Evolutionary conservation across 1,140 invertebrate genomes (phyloP), one percentile per base, ranked within the genome.

Genomic region (Wasmannia auropunctata): DNA sequence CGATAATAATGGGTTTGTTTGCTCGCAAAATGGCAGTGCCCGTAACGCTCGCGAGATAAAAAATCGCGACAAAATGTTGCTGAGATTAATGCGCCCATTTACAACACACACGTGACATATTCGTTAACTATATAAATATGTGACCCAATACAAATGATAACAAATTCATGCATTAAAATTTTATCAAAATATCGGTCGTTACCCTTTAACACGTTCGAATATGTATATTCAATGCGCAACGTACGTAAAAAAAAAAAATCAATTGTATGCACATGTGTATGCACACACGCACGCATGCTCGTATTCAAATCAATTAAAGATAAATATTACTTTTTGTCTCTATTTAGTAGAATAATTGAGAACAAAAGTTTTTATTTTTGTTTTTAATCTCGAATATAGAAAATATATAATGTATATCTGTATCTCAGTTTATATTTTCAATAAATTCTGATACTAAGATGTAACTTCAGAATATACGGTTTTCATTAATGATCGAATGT

Each of bases 1-100:
- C 25, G 19, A 31, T 60, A 67, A 37, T 80, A 80, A 46, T 43
- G 37, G n/a, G 34, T 81, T 56, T 67, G 65, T 80, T 67, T 56
- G 25, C 37, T 37, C 25, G 49, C 79, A 19, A 22, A 81, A 81
- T 72, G 16, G 16, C 25, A 40, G 16, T n/a, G n/a, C 19, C 19
- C 11, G 16, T 56, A 58, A 16, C 5, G 31, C 37, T 31, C 10
- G 2, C 37, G 25, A 25, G 43, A 56, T 22, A 81, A 31, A 81
- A 56, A 22, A 37, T 11, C 22, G 16, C 14, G 58, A 65, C 16
- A 54, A 31, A 43, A 56, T 56, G 22, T n/a, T 22, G 11, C 14
- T 16, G 40, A 34, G 37, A 72, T 81, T 56, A 56, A 56, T 40
- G 16, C 10, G 25, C 16, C 0, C 46, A 22, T 62, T 25, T 25